Evolutionary conservation across 2,888 invertebrate species (phyloP).

Genomic region (Smittia sp.): DNA sequence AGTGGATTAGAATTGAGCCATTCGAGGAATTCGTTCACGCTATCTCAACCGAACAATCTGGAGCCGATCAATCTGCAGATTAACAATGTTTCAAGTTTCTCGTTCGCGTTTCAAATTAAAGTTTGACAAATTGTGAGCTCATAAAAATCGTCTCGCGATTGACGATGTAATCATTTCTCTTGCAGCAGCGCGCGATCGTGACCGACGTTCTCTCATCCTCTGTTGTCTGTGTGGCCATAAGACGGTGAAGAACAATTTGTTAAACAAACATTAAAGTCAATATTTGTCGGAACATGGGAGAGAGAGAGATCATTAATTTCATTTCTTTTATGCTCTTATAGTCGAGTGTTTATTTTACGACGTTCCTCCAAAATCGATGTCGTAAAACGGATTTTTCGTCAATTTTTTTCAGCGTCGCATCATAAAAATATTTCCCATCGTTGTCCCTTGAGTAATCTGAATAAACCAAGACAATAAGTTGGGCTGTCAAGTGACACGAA

Average conservation of each 20-base stretch:
- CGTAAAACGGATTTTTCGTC: constrained; percentile 11
- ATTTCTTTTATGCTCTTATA: neutral
- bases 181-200: neutral
- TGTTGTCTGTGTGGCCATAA: constrained; percentile 17
- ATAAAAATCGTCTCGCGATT: neutral
- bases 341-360: constrained; percentile 34
- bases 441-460: neutral
- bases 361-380: constrained; percentile 2
- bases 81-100: neutral
- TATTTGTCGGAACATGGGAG: constrained; percentile 6
- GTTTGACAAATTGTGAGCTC: neutral
- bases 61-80: neutral
- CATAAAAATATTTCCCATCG: neutral
- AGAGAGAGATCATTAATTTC: constrained; percentile 16
- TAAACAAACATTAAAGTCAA: constrained; percentile 20
- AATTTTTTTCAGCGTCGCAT: neutral
- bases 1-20: no score
- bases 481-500: neutral
- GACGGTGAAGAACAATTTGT: constrained; percentile 23
- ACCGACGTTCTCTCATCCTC: neutral
- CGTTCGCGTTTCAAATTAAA: neutral
- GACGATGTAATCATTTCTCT: neutral
- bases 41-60: neutral
- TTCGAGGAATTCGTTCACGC: no score
- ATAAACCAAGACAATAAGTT: neutral